These are phyloP conservation scores for Papilio dardanus DNA, from an alignment of 1,140 invertebrate genomes.

Conservation along the genomic window DNA sequence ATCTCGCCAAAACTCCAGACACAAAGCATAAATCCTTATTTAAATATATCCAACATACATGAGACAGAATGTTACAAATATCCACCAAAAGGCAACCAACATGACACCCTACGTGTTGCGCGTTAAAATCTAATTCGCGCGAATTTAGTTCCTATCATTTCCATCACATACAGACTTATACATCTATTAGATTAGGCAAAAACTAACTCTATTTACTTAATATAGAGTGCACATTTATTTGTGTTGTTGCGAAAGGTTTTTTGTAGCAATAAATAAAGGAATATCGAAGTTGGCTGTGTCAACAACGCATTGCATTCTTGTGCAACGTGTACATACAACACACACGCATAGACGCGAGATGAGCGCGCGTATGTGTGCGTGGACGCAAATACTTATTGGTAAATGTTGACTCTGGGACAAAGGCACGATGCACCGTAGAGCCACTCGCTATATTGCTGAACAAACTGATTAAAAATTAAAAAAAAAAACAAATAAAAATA, in stretches of 20 bases:
- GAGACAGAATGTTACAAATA: constrained; percentile 34
- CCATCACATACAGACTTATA: constrained; percentile 47
- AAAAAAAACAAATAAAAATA: neutral
- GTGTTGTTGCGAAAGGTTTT: constrained; percentile 61
- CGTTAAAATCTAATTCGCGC: constrained; percentile 31
- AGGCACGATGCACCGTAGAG: constrained; percentile 46
- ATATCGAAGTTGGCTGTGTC: constrained; percentile 81
- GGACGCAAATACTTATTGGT: constrained; percentile 81
- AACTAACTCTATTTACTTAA: constrained; percentile 16
- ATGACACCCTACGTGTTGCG: neutral
- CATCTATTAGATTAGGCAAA: constrained; percentile 29
- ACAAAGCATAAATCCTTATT: constrained; percentile 80
- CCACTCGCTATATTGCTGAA: constrained; percentile 14
- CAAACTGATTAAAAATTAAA: constrained; percentile 13
- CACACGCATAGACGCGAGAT: constrained; percentile 30
- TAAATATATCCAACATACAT: constrained; percentile 68
- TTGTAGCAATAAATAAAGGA: constrained; percentile 82
- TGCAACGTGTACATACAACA: constrained; percentile 69
- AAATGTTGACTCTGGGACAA: constrained; percentile 73
- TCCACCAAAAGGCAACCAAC: neutral
- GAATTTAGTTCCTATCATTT: constrained; percentile 22
- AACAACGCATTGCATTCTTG: constrained; percentile 82
- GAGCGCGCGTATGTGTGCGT: constrained; percentile 56
- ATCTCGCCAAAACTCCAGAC: constrained; percentile 80
- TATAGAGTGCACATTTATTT: constrained; percentile 46